Conservation (phyloP, 2,888 invertebrate species). For the Mellilla xanthometata region DNA sequence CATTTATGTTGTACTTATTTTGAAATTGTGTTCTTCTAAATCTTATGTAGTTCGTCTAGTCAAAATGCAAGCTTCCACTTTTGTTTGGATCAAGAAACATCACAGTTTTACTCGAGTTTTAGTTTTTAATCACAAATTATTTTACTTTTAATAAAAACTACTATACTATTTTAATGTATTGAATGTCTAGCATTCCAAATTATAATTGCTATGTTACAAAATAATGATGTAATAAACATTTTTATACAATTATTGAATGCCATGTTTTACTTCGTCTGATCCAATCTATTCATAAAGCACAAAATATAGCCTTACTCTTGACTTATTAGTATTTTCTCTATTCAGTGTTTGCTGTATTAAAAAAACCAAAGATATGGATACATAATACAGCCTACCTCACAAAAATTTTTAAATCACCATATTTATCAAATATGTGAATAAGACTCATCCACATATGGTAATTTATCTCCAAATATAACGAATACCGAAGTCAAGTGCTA, state of each 20-base stretch:
- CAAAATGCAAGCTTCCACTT: slow-evolving; percentile 62
- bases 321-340: no score
- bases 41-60: slow-evolving; percentile 65
- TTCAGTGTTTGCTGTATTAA: no score
- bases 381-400: no score
- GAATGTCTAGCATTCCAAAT: slow-evolving; percentile 58
- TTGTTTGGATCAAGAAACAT: slow-evolving; percentile 45
- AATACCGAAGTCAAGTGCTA: no score
- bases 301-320: no score
- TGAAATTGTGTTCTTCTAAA: slow-evolving; percentile 45
- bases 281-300: no score
- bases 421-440: no score
- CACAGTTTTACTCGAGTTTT: slow-evolving; percentile 47
- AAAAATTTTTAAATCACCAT: no score
- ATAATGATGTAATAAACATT: slow-evolving; percentile 34
- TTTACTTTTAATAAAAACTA: slow-evolving; percentile 37
- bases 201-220: slow-evolving; percentile 57
- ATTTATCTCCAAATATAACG: no score
- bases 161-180: no score
- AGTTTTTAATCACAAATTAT: slow-evolving; percentile 50
- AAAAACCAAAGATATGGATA: no score
- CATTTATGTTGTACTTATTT: slow-evolving; percentile 52
- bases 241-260: slow-evolving; percentile 28
- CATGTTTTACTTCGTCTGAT: slow-evolving; percentile 29
- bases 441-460: no score